Evolutionary conservation across 2,113 vertebrate species (phyloP).

Genomic region (Limnothrissa miodon): DNA sequence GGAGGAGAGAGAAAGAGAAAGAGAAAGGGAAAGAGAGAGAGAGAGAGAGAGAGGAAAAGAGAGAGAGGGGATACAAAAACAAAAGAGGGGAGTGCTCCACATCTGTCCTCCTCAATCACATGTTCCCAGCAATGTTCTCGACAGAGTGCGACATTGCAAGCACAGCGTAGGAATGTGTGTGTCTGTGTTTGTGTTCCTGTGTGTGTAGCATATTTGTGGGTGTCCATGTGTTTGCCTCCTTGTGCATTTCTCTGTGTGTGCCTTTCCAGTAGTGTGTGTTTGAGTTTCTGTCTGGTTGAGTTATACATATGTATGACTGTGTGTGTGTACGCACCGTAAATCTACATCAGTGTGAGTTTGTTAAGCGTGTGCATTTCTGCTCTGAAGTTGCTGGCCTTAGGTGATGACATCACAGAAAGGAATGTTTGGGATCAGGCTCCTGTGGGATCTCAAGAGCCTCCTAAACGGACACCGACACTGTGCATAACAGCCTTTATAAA

Average conservation of each 20-base stretch:
- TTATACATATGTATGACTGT: not conserved
- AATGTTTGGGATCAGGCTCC: not conserved
- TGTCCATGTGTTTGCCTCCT: not conserved
- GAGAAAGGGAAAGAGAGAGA: too few species aligned
- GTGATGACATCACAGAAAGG: not conserved
- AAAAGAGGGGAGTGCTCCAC: conserved; percentile 16
- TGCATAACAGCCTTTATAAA: not conserved
- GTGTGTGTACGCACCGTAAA: not conserved
- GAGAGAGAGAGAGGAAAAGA: not conserved
- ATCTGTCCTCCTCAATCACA: conserved; percentile 14
- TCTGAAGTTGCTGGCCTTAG: not conserved
- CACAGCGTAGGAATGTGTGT: not conserved
- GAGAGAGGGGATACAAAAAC: not conserved
- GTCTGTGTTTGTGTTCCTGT: not conserved
- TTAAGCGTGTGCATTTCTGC: not conserved
- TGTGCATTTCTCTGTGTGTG: not conserved
- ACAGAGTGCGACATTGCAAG: not conserved
- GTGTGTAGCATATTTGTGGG: not conserved
- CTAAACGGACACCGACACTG: not conserved
- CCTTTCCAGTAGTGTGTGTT: not conserved
- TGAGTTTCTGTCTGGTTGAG: not conserved
- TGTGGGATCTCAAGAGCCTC: not conserved
- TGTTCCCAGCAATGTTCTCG: not conserved
- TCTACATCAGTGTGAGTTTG: not conserved
- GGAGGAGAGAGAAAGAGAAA: not conserved